Base-by-base conservation (phyloP, 2,113 vertebrate species). In the Megaleporinus macrocephalus region DNA sequence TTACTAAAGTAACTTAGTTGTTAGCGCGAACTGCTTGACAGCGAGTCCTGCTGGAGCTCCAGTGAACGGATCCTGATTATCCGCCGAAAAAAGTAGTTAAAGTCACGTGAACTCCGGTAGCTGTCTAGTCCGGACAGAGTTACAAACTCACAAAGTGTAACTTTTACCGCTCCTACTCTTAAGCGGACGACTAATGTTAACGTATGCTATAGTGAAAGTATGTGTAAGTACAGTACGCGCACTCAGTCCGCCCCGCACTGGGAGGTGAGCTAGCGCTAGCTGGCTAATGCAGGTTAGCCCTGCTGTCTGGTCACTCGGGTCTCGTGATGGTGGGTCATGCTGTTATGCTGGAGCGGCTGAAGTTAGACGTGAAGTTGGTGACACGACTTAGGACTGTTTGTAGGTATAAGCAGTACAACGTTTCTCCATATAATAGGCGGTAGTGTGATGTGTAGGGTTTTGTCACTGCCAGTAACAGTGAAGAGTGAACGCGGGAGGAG, bases 251-350 rank as follows among this genome's bases (percentile, higher is more conserved):
- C 44, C 44, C 44, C 44, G 44, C 44, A 4, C 44, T 10, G 44
- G 5, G 7, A 47, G 16, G 49, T 51, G 3, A 44, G 33, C 59
- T 76, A 76, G 10, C 59, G n/a, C 26, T 71, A 59, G 53, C 33
- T 26, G 16, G 33, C 30, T 44, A 44, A 44, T 44, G 41, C 41
- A 44, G 41, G 41, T 44, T 44, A 44, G 41, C 41, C 6, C 41
- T 7, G 41, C 41, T 44, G 4, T 11, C 41, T 44, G 4, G 5
- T 57, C 26, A 13, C 30, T 30, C 66, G 15, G 77, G 80, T 89
- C 86, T 44, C 86, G 86, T 87, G 87, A 86, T 73, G 61, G 51
- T 30, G 41, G 57, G 74, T 84, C 84, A 82, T 65, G 80, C 82
- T 71, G 78, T 69, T 59, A 55, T 26, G 63, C 76, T 75, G 26